These are phyloP conservation scores for Ondatra zibethicus DNA, from an alignment of 2,113 vertebrate genomes.

Conservation along the genomic window DNA sequence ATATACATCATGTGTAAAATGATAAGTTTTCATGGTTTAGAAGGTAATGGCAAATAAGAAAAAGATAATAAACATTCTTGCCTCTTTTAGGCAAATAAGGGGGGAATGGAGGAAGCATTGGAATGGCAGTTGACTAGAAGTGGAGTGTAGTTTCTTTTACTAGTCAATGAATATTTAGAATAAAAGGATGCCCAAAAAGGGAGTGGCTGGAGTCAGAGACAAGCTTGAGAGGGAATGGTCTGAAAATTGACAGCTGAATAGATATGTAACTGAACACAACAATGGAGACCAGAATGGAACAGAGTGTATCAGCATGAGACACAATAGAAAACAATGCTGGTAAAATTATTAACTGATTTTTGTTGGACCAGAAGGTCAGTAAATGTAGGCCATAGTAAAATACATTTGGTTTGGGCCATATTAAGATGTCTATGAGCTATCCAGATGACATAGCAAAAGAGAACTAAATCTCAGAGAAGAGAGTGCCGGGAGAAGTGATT, in stretches of 20 bases:
- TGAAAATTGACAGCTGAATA: not conserved
- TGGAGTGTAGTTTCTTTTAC: not conserved
- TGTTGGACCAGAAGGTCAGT: not conserved
- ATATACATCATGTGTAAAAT: not conserved
- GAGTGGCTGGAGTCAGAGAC: not conserved
- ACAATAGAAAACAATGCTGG: not conserved
- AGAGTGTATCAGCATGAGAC: too few species aligned
- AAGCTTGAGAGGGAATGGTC: not conserved
- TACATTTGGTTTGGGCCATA: not conserved
- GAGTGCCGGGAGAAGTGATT: not conserved
- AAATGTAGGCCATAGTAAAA: not conserved
- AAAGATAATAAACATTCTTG: not conserved
- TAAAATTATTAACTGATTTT: not conserved
- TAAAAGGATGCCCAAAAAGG: not conserved
- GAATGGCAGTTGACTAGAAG: not conserved
- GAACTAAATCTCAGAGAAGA: not conserved
- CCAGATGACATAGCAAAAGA: not conserved
- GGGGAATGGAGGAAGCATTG: not conserved
- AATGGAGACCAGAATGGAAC: fast-evolving
- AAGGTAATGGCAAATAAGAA: not conserved
- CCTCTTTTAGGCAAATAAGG: not conserved
- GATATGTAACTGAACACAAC: not conserved
- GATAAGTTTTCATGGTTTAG: not conserved
- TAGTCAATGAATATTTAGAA: not conserved
- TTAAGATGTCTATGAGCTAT: not conserved